Base-by-base conservation (phyloP, 2,113 vertebrate species). In the Mustela nigripes region DNA sequence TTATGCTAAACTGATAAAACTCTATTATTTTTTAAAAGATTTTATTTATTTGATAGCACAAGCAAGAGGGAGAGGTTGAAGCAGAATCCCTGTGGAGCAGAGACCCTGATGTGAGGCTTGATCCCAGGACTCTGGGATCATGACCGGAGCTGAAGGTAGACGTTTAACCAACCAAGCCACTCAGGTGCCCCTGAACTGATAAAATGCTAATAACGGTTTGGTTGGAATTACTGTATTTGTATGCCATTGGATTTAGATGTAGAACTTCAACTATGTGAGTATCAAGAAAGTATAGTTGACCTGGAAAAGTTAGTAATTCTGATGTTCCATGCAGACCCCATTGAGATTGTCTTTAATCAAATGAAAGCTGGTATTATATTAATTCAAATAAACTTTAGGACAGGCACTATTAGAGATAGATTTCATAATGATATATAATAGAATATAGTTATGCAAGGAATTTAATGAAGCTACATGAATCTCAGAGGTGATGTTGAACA, bases 341-440 rank as follows among this genome's bases (percentile, higher is more conserved):
- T 58, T 65, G 45, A 65, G 33, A 42, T 74, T 95, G 21, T 74
- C 76, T 94, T 81, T 89, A 88, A 82, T 45, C 31, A 81, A 89
- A 95, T 85, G 50, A 82, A 96, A 94, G 28, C 33, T 58, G 28
- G 10, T 89, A n/a, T 69, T 71, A 79, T 71, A 60, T 87, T 79
- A 50, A 62, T 89, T 14, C 45, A 79, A 90, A 76, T 84, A 82
- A 10, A n/a, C 58, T n/a, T 86, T 62, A 60, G 42, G 48, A 9
- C 60, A 45, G 39, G 26, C 31, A 48, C 69, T 95, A 69, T 50
- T 58, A 84, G 53, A 91, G 39, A n/a, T 50, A 71, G 18, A 58
- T 86, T 93, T 85, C 39, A 56, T 97, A 31, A 24, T 36, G 26
- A 50, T 50, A 69, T 67, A 21, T 97, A 58, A 65, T 97, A 14